Evolutionary conservation across 2,113 vertebrate species (phyloP).

Genomic region (Alces alces): DNA sequence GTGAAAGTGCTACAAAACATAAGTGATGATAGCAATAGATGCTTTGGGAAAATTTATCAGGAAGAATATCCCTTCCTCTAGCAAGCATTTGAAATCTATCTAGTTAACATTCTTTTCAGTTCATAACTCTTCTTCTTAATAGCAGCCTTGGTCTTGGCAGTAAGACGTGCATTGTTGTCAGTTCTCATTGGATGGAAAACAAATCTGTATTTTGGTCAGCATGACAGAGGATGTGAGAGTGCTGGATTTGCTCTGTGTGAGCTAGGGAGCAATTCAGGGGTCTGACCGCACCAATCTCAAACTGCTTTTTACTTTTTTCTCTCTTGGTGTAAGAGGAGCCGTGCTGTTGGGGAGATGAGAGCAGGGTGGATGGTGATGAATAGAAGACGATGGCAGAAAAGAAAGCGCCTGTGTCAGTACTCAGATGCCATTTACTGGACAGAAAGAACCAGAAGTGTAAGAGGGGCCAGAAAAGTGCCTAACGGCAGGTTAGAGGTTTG

Average conservation of each 20-base stretch:
- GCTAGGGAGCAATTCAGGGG: background rate
- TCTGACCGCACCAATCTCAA: background rate
- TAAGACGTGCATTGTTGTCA: background rate
- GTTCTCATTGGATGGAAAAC: background rate
- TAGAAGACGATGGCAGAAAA: background rate
- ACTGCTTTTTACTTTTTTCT: background rate
- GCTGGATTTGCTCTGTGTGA: background rate
- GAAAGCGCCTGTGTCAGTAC: background rate
- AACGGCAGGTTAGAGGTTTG: background rate
- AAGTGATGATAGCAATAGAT: background rate
- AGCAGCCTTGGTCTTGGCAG: background rate
- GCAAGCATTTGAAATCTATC: background rate
- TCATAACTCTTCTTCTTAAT: background rate
- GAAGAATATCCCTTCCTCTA: background rate
- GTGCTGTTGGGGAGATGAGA: background rate
- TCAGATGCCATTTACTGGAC: background rate
- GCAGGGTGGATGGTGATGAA: background rate
- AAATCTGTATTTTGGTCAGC: background rate
- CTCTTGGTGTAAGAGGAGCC: background rate
- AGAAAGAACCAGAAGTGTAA: background rate
- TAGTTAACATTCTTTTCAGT: background rate
- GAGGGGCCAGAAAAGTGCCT: background rate
- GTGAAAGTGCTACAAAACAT: background rate
- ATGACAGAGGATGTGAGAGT: background rate
- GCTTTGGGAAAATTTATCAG: conserved; percentile 15